These are phyloP conservation scores for Pelmatolapia mariae DNA, from an alignment of 2,113 vertebrate genomes.

Conservation along the genomic window DNA sequence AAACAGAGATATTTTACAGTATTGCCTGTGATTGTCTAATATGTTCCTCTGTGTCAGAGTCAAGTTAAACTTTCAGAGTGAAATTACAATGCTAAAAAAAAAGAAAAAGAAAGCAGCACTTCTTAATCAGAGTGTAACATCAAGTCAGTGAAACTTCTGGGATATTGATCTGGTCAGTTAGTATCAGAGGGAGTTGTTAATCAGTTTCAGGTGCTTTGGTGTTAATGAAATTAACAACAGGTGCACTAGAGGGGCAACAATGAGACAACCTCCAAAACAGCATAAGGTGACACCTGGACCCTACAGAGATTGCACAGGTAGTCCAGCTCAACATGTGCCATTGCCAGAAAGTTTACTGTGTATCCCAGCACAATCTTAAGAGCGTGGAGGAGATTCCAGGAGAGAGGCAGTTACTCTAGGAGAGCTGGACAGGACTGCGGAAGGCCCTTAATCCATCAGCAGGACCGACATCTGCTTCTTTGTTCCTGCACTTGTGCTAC, in stretches of 20 bases:
- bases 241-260: neutral
- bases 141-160: rapidly evolving
- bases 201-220: neutral
- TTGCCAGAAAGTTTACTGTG: neutral
- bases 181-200: neutral
- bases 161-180: neutral
- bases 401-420: neutral
- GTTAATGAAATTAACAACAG: neutral
- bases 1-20: neutral
- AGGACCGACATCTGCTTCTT: neutral
- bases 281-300: neutral
- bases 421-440: neutral
- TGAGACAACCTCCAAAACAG: neutral
- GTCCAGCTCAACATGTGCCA: neutral
- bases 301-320: neutral
- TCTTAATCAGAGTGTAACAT: neutral
- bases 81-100: neutral
- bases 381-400: neutral
- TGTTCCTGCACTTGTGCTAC: neutral
- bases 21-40: neutral
- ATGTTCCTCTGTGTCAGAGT: neutral
- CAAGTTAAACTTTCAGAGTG: neutral
- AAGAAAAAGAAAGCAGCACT: neutral
- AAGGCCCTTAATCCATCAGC: neutral
- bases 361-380: neutral